Conservation (phyloP, 2,888 invertebrate genomes). For the Eueremaeus valkanovi region DNA sequence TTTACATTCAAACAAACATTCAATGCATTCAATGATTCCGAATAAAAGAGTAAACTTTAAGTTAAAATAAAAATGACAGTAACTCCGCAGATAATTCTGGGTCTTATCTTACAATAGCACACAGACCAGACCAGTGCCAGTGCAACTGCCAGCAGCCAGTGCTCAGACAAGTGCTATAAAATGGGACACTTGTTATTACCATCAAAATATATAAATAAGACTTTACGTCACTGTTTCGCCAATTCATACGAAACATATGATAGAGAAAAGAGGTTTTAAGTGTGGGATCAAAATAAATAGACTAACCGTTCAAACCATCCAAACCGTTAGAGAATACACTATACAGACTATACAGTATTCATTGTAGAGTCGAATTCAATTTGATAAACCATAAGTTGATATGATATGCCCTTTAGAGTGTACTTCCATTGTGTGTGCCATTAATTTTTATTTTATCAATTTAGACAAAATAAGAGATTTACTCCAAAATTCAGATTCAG, state of each 20-base stretch:
- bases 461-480: no score
- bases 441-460: no score
- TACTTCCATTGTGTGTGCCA: no score
- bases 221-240: not conserved
- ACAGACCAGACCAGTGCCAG: not conserved
- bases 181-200: conserved; percentile 5
- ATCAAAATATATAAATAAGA: not conserved
- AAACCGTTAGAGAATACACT: no score
- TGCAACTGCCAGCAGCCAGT: no score
- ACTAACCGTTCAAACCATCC: no score
- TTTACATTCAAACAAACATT: conserved; percentile 24
- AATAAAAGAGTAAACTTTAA: conserved; percentile 1
- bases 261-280: not conserved
- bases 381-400: no score
- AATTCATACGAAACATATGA: not conserved
- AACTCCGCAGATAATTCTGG: not conserved
- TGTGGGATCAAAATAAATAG: not conserved
- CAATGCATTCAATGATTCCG: not conserved
- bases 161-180: not conserved
- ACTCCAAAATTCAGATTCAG: no score
- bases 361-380: no score
- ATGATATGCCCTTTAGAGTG: no score
- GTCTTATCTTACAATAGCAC: conserved; percentile 6
- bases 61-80: not conserved
- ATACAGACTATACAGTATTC: no score